Evolutionary conservation across 2,797 vertebrate genomes (phyloP).

Genomic region (Sparidentex hasta): DNA sequence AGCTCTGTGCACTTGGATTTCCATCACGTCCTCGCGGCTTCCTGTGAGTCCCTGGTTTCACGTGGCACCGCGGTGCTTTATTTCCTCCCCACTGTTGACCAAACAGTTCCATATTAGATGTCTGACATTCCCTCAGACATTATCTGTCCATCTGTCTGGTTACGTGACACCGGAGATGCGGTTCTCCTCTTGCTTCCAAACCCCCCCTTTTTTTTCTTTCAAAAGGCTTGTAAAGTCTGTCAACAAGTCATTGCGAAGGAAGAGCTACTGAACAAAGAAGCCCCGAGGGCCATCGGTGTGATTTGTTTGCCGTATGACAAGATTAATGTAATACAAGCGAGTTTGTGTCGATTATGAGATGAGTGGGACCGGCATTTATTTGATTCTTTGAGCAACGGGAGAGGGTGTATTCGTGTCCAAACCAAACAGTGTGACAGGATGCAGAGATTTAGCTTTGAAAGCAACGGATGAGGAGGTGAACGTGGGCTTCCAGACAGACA

Average conservation of each 20-base stretch:
- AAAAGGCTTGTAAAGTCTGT: conserved; percentile 22
- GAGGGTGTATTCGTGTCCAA: background rate
- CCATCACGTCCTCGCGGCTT: conserved; percentile 56
- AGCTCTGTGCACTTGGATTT: conserved; percentile 40
- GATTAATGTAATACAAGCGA: background rate
- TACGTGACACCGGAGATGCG: conserved; percentile 63
- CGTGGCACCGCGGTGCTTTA: conserved; percentile 70
- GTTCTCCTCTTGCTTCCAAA: conserved; percentile 37
- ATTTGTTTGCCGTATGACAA: conserved; percentile 1
- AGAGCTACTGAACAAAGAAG: background rate
- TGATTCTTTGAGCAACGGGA: background rate
- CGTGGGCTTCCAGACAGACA: no score
- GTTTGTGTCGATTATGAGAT: background rate
- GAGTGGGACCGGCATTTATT: background rate
- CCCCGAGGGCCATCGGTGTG: background rate
- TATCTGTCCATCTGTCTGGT: conserved; percentile 71
- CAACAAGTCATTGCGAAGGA: conserved; percentile 21
- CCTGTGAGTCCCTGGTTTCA: conserved; percentile 50
- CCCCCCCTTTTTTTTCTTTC: background rate
- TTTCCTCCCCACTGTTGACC: conserved; percentile 81
- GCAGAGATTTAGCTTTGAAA: background rate
- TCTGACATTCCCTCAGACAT: conserved; percentile 70
- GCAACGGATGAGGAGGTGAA: background rate
- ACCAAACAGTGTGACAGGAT: background rate
- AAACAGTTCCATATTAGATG: conserved; percentile 82